phyloP scores from a whole-genome alignment of 2,113 vertebrate genomes.

The Sialia sialis region DNA sequence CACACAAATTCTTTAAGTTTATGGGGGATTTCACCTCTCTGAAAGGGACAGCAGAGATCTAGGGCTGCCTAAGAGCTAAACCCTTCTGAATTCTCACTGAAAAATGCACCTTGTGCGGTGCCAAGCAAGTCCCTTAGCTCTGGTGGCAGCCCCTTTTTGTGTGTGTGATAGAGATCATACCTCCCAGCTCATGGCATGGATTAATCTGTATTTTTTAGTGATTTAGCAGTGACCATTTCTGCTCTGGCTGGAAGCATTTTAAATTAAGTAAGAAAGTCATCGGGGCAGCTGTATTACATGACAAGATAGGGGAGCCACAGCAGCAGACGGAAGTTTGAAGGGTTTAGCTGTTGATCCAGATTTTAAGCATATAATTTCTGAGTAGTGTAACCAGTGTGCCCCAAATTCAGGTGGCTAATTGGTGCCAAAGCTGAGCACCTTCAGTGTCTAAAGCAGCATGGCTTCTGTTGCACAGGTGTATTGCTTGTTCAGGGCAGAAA shows the following conservation, averaged over 20 bases:
- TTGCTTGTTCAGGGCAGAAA: background rate
- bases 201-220: background rate
- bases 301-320: background rate
- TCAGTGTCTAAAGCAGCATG: background rate
- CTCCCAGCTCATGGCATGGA: background rate
- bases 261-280: background rate
- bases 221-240: background rate
- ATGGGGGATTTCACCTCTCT: background rate
- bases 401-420: background rate
- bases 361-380: slow-evolving; percentile 17
- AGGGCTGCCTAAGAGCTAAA: background rate
- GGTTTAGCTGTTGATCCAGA: slow-evolving; percentile 8
- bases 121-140: background rate
- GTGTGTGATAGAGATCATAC: background rate
- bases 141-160: background rate
- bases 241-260: background rate
- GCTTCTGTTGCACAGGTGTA: background rate
- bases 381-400: background rate
- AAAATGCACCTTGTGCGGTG: background rate
- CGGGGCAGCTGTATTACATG: background rate
- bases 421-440: background rate
- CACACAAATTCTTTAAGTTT: background rate
- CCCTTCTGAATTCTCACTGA: background rate
- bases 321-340: background rate
- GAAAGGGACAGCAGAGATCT: background rate